Base-by-base conservation (phyloP, 2,797 vertebrate genomes). In the Aplochiton taeniatus region DNA sequence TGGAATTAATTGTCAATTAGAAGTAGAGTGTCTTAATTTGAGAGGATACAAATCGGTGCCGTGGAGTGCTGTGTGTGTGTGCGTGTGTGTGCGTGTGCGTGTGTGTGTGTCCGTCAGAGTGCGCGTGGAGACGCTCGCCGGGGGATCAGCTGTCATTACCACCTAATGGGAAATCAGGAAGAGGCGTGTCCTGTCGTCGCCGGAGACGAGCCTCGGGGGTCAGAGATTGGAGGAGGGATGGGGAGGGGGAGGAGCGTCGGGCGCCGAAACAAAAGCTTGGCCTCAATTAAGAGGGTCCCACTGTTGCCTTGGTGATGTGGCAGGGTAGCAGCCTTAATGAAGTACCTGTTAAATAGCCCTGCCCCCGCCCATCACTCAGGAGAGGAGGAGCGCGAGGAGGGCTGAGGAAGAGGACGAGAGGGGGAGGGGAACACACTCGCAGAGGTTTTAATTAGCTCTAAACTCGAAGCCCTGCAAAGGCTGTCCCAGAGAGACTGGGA, bases 1-100 rank as follows among this genome's bases (percentile, higher is more conserved):
- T 92, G 90, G 91, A 93, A 93, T 93, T 92, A 93, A 93, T 93
- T 93, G 92, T 92, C 92, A 93, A 93, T 93, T 93, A 93, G 89
- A 86, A 84, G 80, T 83, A 84, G 89, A 92, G 92, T 92, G 89
- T 93, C 91, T 93, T 93, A 91, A 93, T 93, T 92, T 88, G 88
- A 89, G 83, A 78, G 85, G 88, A 88, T 91, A 90, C 90, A 92
- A 93, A 92, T 86, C 86, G 77, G 80, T 83, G 85, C 83, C 71
- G 83, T 78, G 49, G 80, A 81, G 79, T 79, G 75, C 72, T 55
- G 84, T 80, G 84, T 84, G 83, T 89, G 56, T 66, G 70, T 18
- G 45, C 41, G 58, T 44, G 68, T 60, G 66, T 56, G 72, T 61
- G 63, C 52, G 55, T 57, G 63, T 70, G 58, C 55, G 65, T 63